A percentile compares a stretch with the other conserved stretches of the same genome.
Evolutionary conservation across 1,140 invertebrate species (phyloP).

Genomic region (Tribolium madens): DNA sequence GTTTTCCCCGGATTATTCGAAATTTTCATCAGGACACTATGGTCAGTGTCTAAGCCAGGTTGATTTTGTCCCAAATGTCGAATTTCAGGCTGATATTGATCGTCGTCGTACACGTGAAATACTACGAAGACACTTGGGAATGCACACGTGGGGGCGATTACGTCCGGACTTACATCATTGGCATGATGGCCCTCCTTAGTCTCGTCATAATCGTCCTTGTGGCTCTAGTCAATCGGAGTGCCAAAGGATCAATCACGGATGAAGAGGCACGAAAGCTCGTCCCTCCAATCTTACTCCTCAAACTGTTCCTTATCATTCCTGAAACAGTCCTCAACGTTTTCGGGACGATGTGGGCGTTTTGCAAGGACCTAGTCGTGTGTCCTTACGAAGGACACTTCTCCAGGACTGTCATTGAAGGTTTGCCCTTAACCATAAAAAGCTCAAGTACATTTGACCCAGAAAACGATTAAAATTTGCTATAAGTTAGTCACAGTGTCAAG

Average conservation of each 20-base stretch:
- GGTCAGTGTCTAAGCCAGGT: constrained; percentile 65
- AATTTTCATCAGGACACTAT: constrained; percentile 77
- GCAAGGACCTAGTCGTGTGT: constrained; percentile 73
- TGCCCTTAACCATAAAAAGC: too few species aligned
- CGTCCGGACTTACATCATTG: constrained; percentile 76
- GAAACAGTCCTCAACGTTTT: constrained; percentile 83
- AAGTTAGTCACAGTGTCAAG: too few species aligned
- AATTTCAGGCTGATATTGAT: constrained; percentile 75
- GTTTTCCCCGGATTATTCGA: constrained; percentile 85
- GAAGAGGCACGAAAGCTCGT: constrained; percentile 74
- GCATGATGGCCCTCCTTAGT: constrained; percentile 73
- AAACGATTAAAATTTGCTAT: too few species aligned
- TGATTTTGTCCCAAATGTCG: background rate
- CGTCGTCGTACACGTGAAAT: constrained; percentile 72
- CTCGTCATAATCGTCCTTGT: constrained; percentile 73
- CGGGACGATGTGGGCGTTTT: constrained; percentile 86
- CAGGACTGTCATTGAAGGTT: constrained; percentile 78
- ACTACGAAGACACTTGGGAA: constrained; percentile 74
- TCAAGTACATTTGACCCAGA: too few species aligned
- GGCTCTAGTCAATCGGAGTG: constrained; percentile 77
- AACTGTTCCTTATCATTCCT: constrained; percentile 78
- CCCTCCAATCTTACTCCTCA: constrained; percentile 75
- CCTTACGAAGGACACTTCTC: constrained; percentile 76
- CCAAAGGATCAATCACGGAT: constrained; percentile 79
- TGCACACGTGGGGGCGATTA: constrained; percentile 74